phyloP scores from a whole-genome alignment of 1,140 invertebrate genomes.

The Trialeurodes vaporariorum region DNA sequence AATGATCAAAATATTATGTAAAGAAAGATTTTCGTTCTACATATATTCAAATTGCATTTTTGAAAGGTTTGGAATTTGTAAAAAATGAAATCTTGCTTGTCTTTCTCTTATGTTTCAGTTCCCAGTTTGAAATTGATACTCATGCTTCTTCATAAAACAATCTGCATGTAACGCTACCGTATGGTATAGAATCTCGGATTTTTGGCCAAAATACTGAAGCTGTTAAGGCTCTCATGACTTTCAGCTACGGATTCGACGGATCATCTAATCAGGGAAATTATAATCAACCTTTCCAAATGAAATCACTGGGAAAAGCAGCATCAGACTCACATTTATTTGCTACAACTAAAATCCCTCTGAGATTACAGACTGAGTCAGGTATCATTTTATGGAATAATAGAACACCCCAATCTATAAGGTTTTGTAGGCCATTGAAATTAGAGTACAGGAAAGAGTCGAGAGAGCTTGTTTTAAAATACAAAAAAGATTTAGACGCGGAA shows the following conservation, averaged over 20 bases:
- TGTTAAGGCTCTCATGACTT: no score
- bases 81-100: no score
- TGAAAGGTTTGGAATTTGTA: no score
- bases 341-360: not conserved
- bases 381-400: slow-evolving; percentile 10
- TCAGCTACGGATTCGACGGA: slow-evolving; percentile 10
- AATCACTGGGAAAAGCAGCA: not conserved
- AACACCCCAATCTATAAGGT: slow-evolving; percentile 15
- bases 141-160: no score
- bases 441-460: slow-evolving; percentile 20
- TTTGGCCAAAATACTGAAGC: no score
- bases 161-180: no score
- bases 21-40: no score
- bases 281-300: slow-evolving; percentile 6
- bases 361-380: not conserved
- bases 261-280: not conserved
- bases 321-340: slow-evolving; percentile 8
- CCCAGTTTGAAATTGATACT: no score
- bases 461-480: slow-evolving; percentile 9
- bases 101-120: no score
- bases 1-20: no score
- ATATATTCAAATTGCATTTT: no score
- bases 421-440: slow-evolving; percentile 22
- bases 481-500: slow-evolving; percentile 7
- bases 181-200: no score